Base-by-base conservation (phyloP, 64 coral and sea anemone species). In the Dendronephthya gigantea region DNA sequence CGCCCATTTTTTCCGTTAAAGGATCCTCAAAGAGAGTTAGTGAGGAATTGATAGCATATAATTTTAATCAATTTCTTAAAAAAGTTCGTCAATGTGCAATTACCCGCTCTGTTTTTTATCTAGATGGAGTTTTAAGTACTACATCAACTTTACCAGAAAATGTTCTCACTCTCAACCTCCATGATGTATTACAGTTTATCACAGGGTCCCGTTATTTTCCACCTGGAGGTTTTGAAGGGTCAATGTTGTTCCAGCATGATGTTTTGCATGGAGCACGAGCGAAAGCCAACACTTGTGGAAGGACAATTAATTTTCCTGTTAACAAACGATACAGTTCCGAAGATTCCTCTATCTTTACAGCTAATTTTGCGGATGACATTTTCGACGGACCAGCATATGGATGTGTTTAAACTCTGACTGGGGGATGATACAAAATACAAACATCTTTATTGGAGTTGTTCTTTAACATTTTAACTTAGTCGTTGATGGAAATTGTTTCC, bases 231-330 rank as follows among this genome's bases (percentile, higher is more conserved):
- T 17, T 62, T 23, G 25, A 19, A 7, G 10, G 55, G 55, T 62
- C 55, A 62, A 62, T 62, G 55, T 62, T 62, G 55, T 62, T 62
- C 25, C 55, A 62, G 55, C 55, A 62, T 62, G 55, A 62, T 62
- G 55, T 62, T 12, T 17, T 62, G 55, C 25, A 22, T 62, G 55
- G 55, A 62, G 55, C 55, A 19, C 10, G 55, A 62, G 55, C 55
- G 25, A 62, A 62, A 27, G 55, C 55, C 55, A 62, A 62, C 55
- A 62, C 55, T 17, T 62, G 55, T 62, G 55, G 55, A 23, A 62
- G 17, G 7, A 62, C 55, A 62, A 23, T 62, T 2, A 62, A 15
- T 1, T 62, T 62, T 22, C 55, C 16, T 27, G 19, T 62, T 7
- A 62, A 62, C 55, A 62, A 62, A 62, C 55, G 55, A 62, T 62